Percentiles rank a stretch among this genome's conserved stretches.
These are phyloP conservation scores for Crotalus horridus DNA, from an alignment of 2,113 vertebrate species.

Conservation along the genomic window DNA sequence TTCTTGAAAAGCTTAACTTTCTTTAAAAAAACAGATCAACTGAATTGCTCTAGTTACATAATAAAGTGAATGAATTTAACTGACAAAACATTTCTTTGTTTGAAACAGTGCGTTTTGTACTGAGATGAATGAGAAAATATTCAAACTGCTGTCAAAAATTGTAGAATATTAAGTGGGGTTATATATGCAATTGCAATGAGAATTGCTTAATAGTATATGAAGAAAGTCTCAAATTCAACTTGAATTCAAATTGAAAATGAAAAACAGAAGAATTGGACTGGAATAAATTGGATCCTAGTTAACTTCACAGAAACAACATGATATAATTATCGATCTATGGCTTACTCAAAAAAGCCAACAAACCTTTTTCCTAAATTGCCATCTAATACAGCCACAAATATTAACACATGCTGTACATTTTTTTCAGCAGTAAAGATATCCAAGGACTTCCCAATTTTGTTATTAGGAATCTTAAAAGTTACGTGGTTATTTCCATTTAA, in stretches of 20 bases:
- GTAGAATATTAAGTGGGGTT: constrained; percentile 48
- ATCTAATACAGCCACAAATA: constrained; percentile 64
- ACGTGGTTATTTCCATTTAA: constrained; percentile 57
- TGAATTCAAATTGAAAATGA: constrained; percentile 46
- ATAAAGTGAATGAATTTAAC: constrained; percentile 75
- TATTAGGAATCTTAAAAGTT: constrained; percentile 28
- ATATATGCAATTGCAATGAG: constrained; percentile 55
- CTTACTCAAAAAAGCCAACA: constrained; percentile 55
- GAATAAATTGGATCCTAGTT: constrained; percentile 52
- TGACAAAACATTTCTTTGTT: constrained; percentile 68
- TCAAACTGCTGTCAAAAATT: constrained; percentile 63
- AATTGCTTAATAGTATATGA: constrained; percentile 51
- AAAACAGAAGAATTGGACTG: constrained; percentile 30
- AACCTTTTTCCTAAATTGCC: constrained; percentile 53
- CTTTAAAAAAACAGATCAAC: constrained; percentile 81
- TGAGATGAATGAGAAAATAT: constrained; percentile 70
- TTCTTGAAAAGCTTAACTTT: constrained; percentile 86
- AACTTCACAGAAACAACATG: constrained; percentile 65
- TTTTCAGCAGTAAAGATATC: constrained; percentile 63
- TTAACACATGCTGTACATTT: constrained; percentile 60
- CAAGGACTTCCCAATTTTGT: constrained; percentile 60
- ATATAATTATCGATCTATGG: constrained; percentile 63
- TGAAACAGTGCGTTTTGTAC: constrained; percentile 72
- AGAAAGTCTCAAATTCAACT: constrained; percentile 46
- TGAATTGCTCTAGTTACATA: constrained; percentile 76